phyloP scores from a whole-genome alignment of 2,113 vertebrate species.

The Suncus etruscus region DNA sequence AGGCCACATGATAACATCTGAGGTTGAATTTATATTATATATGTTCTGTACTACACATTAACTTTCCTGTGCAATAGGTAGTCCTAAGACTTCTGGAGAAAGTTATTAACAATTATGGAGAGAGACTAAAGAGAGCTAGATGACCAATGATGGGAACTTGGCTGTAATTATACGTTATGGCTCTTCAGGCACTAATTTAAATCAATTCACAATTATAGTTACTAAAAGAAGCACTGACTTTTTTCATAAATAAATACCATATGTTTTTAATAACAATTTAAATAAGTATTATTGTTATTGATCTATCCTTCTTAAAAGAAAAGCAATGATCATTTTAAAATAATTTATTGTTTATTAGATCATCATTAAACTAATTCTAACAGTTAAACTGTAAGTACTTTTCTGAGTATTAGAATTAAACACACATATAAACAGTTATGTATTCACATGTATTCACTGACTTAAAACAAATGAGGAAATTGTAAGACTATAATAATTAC shows the following conservation, averaged over 20 bases:
- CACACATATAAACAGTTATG: background rate
- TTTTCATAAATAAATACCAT: constrained; percentile 63
- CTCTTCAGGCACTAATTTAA: constrained; percentile 45
- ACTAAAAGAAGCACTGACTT: constrained; percentile 36
- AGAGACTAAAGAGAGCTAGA: background rate
- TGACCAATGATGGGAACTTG: background rate
- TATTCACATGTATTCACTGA: background rate
- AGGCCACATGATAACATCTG: background rate
- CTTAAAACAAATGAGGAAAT: background rate
- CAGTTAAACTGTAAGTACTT: background rate
- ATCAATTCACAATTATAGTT: constrained; percentile 62
- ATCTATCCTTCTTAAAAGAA: constrained; percentile 59
- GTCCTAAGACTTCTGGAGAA: background rate
- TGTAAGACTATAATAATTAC: background rate
- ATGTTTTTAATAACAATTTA: constrained; percentile 13
- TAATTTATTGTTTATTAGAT: background rate
- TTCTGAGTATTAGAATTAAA: constrained; percentile 1
- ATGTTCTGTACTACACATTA: background rate
- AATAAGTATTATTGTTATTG: background rate
- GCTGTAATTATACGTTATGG: background rate
- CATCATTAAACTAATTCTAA: background rate
- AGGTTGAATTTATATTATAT: background rate
- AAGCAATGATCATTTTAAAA: background rate
- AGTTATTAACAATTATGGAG: constrained; percentile 24
- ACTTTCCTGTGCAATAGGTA: background rate